Evolutionary conservation across 2,113 vertebrate species (phyloP), one percentile per base, ranked within the genome.

Genomic region (Elaphurus davidianus): DNA sequence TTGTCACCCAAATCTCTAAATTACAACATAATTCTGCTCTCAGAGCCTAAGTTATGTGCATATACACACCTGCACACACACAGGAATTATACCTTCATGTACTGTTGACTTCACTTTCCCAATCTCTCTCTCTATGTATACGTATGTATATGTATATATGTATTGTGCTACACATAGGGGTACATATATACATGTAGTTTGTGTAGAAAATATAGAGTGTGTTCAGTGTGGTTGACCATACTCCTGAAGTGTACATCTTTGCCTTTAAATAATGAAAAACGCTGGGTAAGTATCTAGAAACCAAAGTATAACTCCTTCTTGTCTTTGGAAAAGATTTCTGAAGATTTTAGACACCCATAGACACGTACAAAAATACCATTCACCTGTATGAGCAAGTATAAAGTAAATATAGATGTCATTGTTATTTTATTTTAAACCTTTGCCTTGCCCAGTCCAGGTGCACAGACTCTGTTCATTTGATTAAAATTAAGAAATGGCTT

Each of bases 141-240:
- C 83, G 98, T 99, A 99, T 99, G 98, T 99, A 99, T 99, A 99
- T 99, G 99, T 99, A 99, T 99, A 99, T 99, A 99, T 99, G 98
- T 98, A 98, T 98, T 98, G 92, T 97, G 92, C 91, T 94, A 94
- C 59, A 90, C 7, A 97, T 98, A 97, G 87, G 97, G 97, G 98
- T 99, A 98, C 99, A 99, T 99, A 99, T 99, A 99, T 99, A 99
- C 99, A 99, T 99, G 99, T 98, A 98, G 98, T 98, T 98, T 98
- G 98, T 99, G 98, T 99, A 98, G 98, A 98, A 95, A 98, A 95
- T 97, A 97, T 97, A 98, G 79, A 94, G 43, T 95, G 96, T 98
- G 64, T 97, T 96, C 87, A 33, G 36, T 96, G 96, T 98, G 98
- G 96, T 96, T 91, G 97, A 98, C 95, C 98, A 87, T 98, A 88